These are phyloP conservation scores for Archips xylosteana DNA, from an alignment of 2,888 invertebrate species.

Conservation along the genomic window DNA sequence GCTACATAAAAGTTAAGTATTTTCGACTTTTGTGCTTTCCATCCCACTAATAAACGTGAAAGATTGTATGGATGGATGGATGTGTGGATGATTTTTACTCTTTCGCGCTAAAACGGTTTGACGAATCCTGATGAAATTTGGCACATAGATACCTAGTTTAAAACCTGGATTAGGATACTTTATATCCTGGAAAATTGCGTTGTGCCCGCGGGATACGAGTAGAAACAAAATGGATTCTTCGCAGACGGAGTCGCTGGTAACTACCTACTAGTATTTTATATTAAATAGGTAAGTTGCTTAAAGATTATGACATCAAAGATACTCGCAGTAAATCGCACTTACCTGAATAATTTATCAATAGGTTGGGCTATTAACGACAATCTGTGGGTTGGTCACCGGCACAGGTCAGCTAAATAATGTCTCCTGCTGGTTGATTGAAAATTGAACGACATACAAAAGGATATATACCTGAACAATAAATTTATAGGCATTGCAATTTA, in stretches of 20 bases:
- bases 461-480: neutral
- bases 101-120: neutral
- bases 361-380: conserved; percentile 32
- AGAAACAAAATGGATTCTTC: no score
- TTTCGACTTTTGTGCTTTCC: neutral
- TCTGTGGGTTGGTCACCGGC: conserved; percentile 51
- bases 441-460: neutral
- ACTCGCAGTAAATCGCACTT: conserved; percentile 1
- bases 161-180: no score
- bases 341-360: conserved; percentile 22
- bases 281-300: neutral
- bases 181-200: no score
- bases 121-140: no score
- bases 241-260: no score
- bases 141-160: no score
- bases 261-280: no score
- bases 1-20: neutral
- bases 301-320: neutral
- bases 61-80: no score
- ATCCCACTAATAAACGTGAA: no score
- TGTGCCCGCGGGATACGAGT: no score
- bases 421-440: no score
- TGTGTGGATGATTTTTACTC: neutral
- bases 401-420: conserved; percentile 41
- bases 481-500: no score